Base-by-base conservation (phyloP, 2,888 invertebrate species). In the Archaeoteleia sp. region DNA sequence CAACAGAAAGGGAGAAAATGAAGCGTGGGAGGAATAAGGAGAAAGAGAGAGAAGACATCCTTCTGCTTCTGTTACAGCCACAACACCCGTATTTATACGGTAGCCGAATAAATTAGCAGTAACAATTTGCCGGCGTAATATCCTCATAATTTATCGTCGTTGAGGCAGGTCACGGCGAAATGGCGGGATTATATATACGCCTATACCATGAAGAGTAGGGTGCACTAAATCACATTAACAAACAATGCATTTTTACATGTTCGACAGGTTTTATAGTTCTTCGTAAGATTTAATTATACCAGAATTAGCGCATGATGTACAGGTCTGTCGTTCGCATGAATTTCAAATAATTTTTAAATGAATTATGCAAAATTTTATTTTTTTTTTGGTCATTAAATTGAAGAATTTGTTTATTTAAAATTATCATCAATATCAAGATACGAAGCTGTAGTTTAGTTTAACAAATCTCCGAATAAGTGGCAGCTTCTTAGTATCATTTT, bases 81-180 rank as follows among this genome's bases (percentile, higher is more conserved):
- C 43, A 45, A 48, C 55, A 39, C 37, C 58, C 63, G 65, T 70
- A 71, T 67, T 70, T 71, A 71, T 73, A 67, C 65, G 67, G 67
- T 62, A 75, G 74, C 70, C 67, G 78, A 76, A 78, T 78, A 78
- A 78, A 77, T 78, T 76, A 77, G 77, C 76, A 73, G 72, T 78
- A 76, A 77, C 76, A 77, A 74, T 77, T 78, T 74, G 61, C 74
- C 70, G 62, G 62, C 51, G 67, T 71, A 72, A 75, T 74, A 70
- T 71, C 66, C 70, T 63, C 63, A 69, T 74, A 74, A 77, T 78
- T 78, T 76, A 73, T 74, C 71, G 53, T n/a, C 34, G 65, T 74
- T 74, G 66, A 73, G 73, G 67, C 66, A 70, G 73, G 71, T 74
- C 73, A 67, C 67, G 72, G 48, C 49, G 8, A 49, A 34, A 43